Conservation (phyloP, 2,797 vertebrate genomes). For the Scolopax rusticola region DNA sequence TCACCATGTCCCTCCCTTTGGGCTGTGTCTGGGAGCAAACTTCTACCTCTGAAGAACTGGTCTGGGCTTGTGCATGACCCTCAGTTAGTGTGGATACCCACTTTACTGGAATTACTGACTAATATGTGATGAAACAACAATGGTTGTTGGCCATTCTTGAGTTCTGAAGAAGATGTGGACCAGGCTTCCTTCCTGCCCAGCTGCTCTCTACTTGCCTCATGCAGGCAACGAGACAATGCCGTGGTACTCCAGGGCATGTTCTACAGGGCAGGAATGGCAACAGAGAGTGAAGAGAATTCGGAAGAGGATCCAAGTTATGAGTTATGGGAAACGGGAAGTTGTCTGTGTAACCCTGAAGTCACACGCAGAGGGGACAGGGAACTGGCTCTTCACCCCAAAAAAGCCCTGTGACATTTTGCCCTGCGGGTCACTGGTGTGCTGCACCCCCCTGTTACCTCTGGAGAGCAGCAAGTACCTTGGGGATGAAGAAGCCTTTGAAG, state of each 20-base stretch:
- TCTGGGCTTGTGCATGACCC: background rate
- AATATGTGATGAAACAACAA: background rate
- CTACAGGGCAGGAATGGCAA: background rate
- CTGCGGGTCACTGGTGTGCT: background rate
- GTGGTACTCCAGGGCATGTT: background rate
- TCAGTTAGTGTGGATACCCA: background rate
- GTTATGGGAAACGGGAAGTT: background rate
- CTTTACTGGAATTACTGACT: background rate
- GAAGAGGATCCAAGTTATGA: background rate
- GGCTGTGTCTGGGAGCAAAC: background rate
- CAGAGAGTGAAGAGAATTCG: background rate
- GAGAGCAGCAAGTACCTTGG: constrained; percentile 61
- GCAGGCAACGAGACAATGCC: background rate
- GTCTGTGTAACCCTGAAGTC: background rate
- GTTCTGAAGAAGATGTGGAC: background rate
- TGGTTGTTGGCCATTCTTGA: background rate
- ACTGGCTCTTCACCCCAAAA: background rate
- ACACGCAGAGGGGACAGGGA: accelerated
- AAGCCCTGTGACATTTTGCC: background rate
- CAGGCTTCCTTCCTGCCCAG: background rate
- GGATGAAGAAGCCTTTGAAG: constrained; percentile 72
- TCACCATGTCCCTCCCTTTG: background rate
- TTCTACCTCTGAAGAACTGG: background rate
- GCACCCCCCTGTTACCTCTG: accelerated
- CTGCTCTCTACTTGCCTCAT: background rate